Percentiles rank a stretch among this genome's conserved stretches.
phyloP scores from a whole-genome alignment of 2,113 vertebrate genomes.

The Mellivora capensis region DNA sequence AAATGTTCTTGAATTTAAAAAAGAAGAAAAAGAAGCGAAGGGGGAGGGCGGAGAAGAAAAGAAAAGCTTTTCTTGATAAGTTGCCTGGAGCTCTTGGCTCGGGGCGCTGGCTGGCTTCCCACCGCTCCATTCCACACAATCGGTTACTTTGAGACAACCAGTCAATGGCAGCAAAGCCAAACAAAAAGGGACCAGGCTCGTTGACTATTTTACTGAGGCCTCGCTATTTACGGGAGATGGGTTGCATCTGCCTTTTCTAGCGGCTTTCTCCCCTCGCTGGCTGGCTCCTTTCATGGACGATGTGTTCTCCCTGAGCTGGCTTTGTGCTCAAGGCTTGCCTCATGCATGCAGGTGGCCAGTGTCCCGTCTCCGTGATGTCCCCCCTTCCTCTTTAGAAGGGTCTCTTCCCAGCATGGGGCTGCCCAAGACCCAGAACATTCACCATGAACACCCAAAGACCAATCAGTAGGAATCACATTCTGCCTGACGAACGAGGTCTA shows the following conservation, averaged over 20 bases:
- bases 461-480: fast-evolving
- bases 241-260: neutral
- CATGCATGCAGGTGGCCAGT: neutral
- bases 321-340: neutral
- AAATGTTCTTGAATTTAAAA: slow-evolving; percentile 73
- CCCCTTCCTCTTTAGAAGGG: neutral
- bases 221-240: neutral
- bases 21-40: neutral
- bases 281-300: neutral
- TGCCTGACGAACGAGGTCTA: neutral
- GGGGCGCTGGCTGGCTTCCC: slow-evolving; percentile 49
- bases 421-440: too few relatives aligned
- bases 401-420: neutral
- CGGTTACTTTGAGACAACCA: slow-evolving; percentile 55
- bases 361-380: neutral
- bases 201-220: slow-evolving; percentile 3
- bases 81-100: slow-evolving; percentile 72
- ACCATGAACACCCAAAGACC: neutral
- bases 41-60: neutral
- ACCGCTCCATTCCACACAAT: slow-evolving; percentile 20
- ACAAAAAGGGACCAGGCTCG: neutral
- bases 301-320: neutral
- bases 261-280: neutral
- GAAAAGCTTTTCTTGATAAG: slow-evolving; percentile 71
- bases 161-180: slow-evolving; percentile 20